phyloP scores from a whole-genome alignment of 1,140 invertebrate species.

The Lordiphosa collinella region DNA sequence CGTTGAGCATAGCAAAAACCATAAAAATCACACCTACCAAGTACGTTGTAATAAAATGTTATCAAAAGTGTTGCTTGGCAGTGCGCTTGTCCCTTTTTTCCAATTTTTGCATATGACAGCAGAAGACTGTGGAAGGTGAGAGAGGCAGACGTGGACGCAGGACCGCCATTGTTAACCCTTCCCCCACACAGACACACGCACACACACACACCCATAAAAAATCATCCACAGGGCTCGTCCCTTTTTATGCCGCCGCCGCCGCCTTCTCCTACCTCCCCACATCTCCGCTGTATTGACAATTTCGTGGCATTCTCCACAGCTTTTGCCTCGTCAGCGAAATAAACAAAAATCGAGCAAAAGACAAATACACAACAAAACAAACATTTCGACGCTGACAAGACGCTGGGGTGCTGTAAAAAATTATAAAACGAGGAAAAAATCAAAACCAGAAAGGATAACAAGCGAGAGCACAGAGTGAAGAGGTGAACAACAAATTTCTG shows the following conservation, averaged over 20 bases:
- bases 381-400: conserved; percentile 68
- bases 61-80: conserved; percentile 73
- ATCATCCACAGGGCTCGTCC: conserved; percentile 32
- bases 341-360: conserved; percentile 76
- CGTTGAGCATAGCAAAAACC: conserved; percentile 74
- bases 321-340: conserved; percentile 77
- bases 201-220: conserved; percentile 54
- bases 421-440: conserved; percentile 24
- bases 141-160: conserved; percentile 30
- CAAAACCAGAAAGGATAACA: conserved; percentile 45
- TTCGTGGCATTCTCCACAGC: conserved; percentile 51
- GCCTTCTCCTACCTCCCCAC: conserved; percentile 2
- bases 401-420: conserved; percentile 76
- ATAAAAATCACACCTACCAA: conserved; percentile 77
- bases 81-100: conserved; percentile 23
- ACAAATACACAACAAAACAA: conserved; percentile 74
- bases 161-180: conserved; percentile 72
- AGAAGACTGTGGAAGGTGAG: conserved; percentile 21
- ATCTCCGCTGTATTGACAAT: conserved; percentile 61
- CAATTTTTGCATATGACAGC: conserved; percentile 72
- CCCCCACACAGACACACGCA: conserved; percentile 3
- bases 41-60: conserved; percentile 78
- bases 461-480: conserved; percentile 43
- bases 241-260: conserved; percentile 41
- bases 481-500: conserved; percentile 70